Conservation (phyloP, 2,113 vertebrate genomes). For the Antennarius striatus region DNA sequence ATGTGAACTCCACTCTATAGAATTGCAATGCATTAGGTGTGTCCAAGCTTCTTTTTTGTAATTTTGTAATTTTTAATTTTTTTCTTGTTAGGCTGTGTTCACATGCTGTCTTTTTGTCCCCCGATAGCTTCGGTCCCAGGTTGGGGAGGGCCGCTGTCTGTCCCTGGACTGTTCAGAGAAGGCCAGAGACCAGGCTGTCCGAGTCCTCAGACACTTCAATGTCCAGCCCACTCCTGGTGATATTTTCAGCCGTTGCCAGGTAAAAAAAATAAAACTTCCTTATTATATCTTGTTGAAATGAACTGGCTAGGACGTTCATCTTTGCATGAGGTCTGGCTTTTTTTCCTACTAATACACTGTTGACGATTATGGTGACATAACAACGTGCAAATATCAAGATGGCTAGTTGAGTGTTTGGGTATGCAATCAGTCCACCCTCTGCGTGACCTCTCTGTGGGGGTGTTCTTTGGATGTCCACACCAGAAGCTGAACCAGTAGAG, state of each 20-base stretch:
- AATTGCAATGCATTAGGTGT: neutral
- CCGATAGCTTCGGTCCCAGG: conserved; percentile 85
- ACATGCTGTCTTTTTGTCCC: neutral
- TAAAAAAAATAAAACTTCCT: conserved; percentile 36
- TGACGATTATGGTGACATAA: neutral
- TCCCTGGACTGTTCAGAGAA: conserved; percentile 85
- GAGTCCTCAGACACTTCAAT: conserved; percentile 85
- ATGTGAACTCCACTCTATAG: conserved; percentile 1
- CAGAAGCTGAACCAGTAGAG: conserved; percentile 23
- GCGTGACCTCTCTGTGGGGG: conserved; percentile 24
- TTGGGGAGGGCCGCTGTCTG: conserved; percentile 86
- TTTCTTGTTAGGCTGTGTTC: neutral
- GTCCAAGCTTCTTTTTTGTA: neutral
- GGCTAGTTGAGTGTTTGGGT: conserved; percentile 3
- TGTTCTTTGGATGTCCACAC: conserved; percentile 33
- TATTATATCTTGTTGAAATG: no score
- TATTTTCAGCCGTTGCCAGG: conserved; percentile 91
- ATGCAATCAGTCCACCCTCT: conserved; percentile 17
- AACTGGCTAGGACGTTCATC: no score
- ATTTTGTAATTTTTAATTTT: neutral
- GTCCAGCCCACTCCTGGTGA: conserved; percentile 74
- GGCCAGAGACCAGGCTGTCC: conserved; percentile 83
- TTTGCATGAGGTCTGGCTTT: no score
- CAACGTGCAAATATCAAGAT: conserved; percentile 1
- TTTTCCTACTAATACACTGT: no score